Conservation (phyloP, 2,113 vertebrate genomes). For the Sterrhoptilus dennistouni region DNA sequence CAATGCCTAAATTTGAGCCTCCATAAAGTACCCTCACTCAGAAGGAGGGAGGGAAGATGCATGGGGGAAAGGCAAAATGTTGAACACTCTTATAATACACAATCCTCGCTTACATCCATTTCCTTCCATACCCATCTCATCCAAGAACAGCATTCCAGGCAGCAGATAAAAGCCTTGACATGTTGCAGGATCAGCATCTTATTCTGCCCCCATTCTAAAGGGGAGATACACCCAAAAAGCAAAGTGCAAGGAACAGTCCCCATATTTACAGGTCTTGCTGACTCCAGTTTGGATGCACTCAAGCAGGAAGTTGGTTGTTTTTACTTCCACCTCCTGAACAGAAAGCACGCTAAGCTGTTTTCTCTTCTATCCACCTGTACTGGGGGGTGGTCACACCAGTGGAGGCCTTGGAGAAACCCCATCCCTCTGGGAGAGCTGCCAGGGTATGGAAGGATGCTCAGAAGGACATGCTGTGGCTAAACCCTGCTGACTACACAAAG, state of each 20-base stretch:
- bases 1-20: not conserved
- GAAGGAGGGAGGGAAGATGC: not conserved
- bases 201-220: not conserved
- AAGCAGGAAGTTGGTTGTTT: not conserved
- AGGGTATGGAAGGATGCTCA: not conserved
- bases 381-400: not conserved
- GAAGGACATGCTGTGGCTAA: not conserved
- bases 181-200: not conserved
- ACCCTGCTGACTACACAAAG: not conserved
- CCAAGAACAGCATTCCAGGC: not conserved
- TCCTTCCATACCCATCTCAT: not conserved
- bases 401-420: not conserved
- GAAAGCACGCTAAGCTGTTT: not conserved
- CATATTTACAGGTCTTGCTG: not conserved
- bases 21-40: not conserved
- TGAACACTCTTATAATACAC: not conserved
- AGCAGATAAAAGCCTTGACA: not conserved
- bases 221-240: not conserved
- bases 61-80: not conserved
- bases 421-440: not conserved
- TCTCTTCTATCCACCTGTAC: not conserved
- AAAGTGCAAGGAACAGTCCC: not conserved
- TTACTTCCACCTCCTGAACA: not conserved
- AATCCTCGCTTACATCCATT: not conserved
- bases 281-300: not conserved